Conservation (phyloP, 2,888 invertebrate genomes). For the Lymantria dispar region DNA sequence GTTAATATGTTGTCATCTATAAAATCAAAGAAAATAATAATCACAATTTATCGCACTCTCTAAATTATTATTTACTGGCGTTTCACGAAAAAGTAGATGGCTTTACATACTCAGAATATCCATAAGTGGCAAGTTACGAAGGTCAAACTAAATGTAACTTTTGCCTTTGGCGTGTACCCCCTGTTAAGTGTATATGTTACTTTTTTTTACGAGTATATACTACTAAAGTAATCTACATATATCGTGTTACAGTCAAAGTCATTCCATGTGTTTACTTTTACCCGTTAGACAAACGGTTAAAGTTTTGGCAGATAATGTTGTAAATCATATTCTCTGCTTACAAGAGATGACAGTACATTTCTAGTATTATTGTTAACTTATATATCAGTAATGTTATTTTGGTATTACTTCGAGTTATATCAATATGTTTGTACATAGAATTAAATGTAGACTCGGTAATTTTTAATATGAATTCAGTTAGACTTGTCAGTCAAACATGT, state of each 20-base stretch:
- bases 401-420: not conserved
- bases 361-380: not conserved
- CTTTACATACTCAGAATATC: not conserved
- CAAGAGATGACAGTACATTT: not conserved
- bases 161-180: conserved; percentile 31
- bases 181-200: conserved; percentile 14
- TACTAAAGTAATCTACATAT: conserved; percentile 22
- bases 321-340: conserved; percentile 4
- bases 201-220: conserved; percentile 8
- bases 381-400: not conserved
- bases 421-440: too few relatives aligned
- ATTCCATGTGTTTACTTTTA: conserved; percentile 8
- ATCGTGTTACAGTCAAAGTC: conserved; percentile 2
- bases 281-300: conserved; percentile 11
- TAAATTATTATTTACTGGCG: too few relatives aligned
- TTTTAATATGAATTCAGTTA: too few relatives aligned
- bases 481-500: too few relatives aligned
- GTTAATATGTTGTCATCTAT: too few relatives aligned
- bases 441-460: too few relatives aligned
- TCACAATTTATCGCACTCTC: conserved; percentile 9
- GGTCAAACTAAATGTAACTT: conserved; percentile 32
- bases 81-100: too few relatives aligned
- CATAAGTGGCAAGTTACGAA: conserved; percentile 33
- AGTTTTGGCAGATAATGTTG: conserved; percentile 14
- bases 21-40: conserved; percentile 12